A percentile compares a stretch with the other conserved stretches of the same genome.
These are phyloP conservation scores for Siderastrea siderea DNA, from an alignment of 92 coral and sea anemone species.

Conservation along the genomic window DNA sequence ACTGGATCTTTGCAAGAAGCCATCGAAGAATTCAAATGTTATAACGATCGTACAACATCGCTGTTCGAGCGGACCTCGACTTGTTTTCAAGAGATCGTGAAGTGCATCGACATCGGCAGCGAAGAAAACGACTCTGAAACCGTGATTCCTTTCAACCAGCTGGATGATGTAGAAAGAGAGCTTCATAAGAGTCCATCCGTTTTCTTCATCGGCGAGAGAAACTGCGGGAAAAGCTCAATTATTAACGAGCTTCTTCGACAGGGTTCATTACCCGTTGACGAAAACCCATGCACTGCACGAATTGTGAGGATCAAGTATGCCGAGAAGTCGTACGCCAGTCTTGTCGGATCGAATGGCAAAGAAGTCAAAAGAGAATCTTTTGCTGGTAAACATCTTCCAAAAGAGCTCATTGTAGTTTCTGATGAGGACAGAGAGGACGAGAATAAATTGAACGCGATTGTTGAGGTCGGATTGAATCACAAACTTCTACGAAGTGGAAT, in stretches of 20 bases:
- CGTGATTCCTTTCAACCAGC: slow-evolving; percentile 16
- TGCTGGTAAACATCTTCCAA: neutral
- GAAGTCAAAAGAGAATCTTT: neutral
- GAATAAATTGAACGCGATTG: slow-evolving; percentile 33
- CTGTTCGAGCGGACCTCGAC: slow-evolving; percentile 49
- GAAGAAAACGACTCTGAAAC: neutral
- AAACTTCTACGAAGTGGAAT: slow-evolving; percentile 69
- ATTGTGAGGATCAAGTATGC: slow-evolving; percentile 68
- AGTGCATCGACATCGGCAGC: neutral
- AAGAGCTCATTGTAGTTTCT: slow-evolving; percentile 28
- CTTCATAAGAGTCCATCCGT: slow-evolving; percentile 67
- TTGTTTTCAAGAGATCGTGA: slow-evolving; percentile 60
- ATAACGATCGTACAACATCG: neutral
- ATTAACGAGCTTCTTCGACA: slow-evolving; percentile 61
- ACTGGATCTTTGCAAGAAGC: slow-evolving; percentile 10
- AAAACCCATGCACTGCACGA: slow-evolving; percentile 76
- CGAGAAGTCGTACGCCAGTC: slow-evolving; percentile 33
- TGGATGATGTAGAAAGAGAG: slow-evolving; percentile 58
- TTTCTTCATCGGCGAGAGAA: slow-evolving; percentile 73
- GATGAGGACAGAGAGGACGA: slow-evolving; percentile 49
- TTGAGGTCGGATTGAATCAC: slow-evolving; percentile 72
- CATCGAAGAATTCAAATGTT: slow-evolving; percentile 20
- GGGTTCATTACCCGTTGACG: slow-evolving; percentile 47
- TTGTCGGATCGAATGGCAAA: slow-evolving; percentile 29
- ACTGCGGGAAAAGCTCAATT: slow-evolving; percentile 81